Percentiles rank a stretch among this genome's conserved stretches.
Conservation (phyloP, 2,888 invertebrate species). For the Chrysolina haemoptera region DNA sequence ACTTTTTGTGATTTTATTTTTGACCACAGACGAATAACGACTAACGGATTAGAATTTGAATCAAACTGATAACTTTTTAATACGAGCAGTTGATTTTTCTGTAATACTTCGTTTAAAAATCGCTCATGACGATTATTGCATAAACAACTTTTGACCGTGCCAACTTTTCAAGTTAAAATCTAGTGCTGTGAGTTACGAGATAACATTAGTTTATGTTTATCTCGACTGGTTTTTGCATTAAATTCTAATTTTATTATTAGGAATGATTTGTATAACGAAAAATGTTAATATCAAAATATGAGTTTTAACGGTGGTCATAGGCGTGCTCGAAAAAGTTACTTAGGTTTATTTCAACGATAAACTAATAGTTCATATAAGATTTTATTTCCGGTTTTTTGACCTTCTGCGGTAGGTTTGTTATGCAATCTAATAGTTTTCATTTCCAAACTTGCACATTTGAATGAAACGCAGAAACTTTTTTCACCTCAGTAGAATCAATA, state of each 20-base stretch:
- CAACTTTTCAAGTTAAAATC: background rate
- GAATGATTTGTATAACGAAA: background rate
- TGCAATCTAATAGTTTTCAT: too few relatives aligned
- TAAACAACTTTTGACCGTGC: slow-evolving; percentile 11
- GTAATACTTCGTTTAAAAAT: background rate
- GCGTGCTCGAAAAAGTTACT: background rate
- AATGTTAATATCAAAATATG: background rate
- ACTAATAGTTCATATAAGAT: background rate
- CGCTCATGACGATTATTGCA: slow-evolving; percentile 1
- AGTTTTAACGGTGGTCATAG: background rate
- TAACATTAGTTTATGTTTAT: background rate
- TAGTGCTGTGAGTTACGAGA: background rate
- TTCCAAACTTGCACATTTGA: too few relatives aligned
- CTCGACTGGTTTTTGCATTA: background rate
- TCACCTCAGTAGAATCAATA: too few relatives aligned
- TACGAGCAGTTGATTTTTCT: background rate
- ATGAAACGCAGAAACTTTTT: too few relatives aligned
- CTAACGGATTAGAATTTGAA: too few relatives aligned
- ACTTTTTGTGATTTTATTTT: too few relatives aligned
- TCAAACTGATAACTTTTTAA: too few relatives aligned
- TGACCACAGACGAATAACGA: too few relatives aligned
- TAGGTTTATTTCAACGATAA: background rate
- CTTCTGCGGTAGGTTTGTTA: background rate
- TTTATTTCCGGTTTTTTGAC: background rate
- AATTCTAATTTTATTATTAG: slow-evolving; percentile 8